Evolutionary conservation across 2,797 vertebrate genomes (phyloP), one percentile per base, ranked within the genome.

Genomic region (Tragelaphus eurycerus): DNA sequence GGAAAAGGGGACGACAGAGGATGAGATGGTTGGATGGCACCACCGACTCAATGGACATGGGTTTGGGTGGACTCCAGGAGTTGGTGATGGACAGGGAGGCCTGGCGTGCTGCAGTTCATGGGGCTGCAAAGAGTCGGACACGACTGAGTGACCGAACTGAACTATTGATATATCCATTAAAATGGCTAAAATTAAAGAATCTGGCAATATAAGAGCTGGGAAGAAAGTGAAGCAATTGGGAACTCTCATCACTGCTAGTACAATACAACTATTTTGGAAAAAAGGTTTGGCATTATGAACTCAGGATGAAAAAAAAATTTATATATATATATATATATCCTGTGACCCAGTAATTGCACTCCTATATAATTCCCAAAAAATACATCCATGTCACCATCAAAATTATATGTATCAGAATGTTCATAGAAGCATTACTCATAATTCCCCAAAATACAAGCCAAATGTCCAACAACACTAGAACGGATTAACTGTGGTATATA

Each of bases 331-430:
- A 31, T 21, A 88, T 62, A 31, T 54, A 59, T 48, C 16, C 54
- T 62, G 31, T 90, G 82, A 94, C 52, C 62, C 50, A 86, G 57
- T 46, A 94, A 95, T 59, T 90, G 50, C 14, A 93, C 25, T 60
- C 83, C 38, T 84, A 43, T 31, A 50, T 38, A 81, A 54, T n/a
- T 21, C 60, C n/a, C 78, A 84, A 15, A 93, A 96, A 87, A 64
- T 50, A 79, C 23, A 78, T 54, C 4, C 21, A 64, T 74, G 31
- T 64, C 31, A 74, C 87, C 16, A 81, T 76, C 52, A 93, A 91
- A 94, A 85, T 52, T n/a, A 52, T 6, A 62, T 34, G 64, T n/a
- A 76, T 54, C 46, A 85, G 55, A 85, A 46, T 54, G 67, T 78
- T 90, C 64, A 85, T 8, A 90, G 50, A 52, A 86, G 48, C 43